phyloP scores from a whole-genome alignment of 2,113 vertebrate species.

The Semicossyphus pulcher region DNA sequence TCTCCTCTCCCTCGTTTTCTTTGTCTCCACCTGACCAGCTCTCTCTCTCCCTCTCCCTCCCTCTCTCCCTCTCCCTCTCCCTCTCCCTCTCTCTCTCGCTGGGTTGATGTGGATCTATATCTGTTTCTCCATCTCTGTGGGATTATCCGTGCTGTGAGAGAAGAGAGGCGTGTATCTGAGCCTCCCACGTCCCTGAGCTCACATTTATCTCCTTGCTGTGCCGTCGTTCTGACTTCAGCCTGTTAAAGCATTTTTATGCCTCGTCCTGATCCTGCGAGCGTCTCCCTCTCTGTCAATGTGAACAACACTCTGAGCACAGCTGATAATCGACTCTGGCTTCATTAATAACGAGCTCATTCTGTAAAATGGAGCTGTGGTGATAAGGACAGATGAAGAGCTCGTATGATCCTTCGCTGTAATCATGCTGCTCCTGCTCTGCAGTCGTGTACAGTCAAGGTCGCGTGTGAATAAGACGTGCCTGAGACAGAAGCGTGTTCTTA shows the following conservation, averaged over 20 bases:
- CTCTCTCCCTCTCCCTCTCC: no score
- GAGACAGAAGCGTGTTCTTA: no score
- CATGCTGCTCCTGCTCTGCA: no score
- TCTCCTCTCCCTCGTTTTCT: slow-evolving; percentile 20
- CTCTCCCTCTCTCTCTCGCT: background rate
- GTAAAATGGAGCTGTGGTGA: slow-evolving; percentile 32
- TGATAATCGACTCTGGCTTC: slow-evolving; percentile 47
- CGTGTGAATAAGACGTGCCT: no score
- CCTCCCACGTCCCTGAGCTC: slow-evolving; percentile 14
- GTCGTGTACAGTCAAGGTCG: no score
- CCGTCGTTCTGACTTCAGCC: slow-evolving; percentile 9
- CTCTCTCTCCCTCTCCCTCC: background rate
- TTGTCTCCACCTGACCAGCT: slow-evolving; percentile 5
- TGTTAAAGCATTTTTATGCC: slow-evolving; percentile 20
- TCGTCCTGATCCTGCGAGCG: background rate
- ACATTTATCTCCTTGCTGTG: slow-evolving; percentile 5
- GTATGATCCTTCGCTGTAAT: no score
- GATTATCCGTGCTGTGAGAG: slow-evolving; percentile 28
- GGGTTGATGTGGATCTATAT: slow-evolving; percentile 39
- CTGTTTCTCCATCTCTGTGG: slow-evolving; percentile 31
- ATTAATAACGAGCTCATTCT: slow-evolving; percentile 46
- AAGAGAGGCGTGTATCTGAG: slow-evolving; percentile 10
- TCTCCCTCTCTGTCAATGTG: slow-evolving; percentile 24
- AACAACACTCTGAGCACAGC: slow-evolving; percentile 40
- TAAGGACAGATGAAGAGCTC: no score